phyloP scores from a whole-genome alignment of 2,113 vertebrate species.

The Corythaixoides concolor region DNA sequence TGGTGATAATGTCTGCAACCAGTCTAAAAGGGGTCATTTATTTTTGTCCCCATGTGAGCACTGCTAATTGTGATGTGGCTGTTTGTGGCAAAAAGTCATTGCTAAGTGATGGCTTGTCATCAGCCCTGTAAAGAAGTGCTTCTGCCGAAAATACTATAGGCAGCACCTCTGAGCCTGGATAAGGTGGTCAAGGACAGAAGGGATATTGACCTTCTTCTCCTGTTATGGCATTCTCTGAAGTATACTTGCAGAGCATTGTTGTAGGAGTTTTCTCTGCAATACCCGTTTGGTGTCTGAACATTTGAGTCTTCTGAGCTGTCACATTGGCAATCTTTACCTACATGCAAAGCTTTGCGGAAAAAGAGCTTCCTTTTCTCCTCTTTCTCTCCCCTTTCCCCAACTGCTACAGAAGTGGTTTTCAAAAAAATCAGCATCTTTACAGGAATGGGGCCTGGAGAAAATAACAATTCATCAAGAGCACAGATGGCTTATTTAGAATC shows the following conservation, averaged over 20 bases:
- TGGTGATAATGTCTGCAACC: not conserved
- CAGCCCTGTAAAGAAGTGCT: not conserved
- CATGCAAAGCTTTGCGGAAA: not conserved
- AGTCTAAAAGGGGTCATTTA: not conserved
- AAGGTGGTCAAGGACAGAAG: not conserved
- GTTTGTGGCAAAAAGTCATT: not conserved
- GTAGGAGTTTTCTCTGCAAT: not conserved
- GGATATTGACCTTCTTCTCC: not conserved
- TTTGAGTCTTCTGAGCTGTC: not conserved
- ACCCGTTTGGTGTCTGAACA: not conserved
- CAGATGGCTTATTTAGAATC: slow-evolving; percentile 63
- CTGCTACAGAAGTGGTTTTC: slow-evolving; percentile 9
- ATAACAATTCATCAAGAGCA: slow-evolving; percentile 61
- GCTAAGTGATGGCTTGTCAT: not conserved
- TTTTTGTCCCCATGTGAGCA: not conserved
- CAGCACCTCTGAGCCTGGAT: not conserved
- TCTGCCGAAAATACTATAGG: not conserved
- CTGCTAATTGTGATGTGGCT: not conserved
- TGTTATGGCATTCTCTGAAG: not conserved
- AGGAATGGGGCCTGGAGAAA: slow-evolving; percentile 37
- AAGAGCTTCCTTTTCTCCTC: not conserved
- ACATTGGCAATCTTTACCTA: not conserved
- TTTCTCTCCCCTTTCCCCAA: not conserved
- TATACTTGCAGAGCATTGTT: not conserved
- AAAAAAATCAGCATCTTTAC: slow-evolving; percentile 44